These are phyloP conservation scores for Arremon brunneinucha DNA, from an alignment of 2,797 vertebrate genomes.

Conservation along the genomic window DNA sequence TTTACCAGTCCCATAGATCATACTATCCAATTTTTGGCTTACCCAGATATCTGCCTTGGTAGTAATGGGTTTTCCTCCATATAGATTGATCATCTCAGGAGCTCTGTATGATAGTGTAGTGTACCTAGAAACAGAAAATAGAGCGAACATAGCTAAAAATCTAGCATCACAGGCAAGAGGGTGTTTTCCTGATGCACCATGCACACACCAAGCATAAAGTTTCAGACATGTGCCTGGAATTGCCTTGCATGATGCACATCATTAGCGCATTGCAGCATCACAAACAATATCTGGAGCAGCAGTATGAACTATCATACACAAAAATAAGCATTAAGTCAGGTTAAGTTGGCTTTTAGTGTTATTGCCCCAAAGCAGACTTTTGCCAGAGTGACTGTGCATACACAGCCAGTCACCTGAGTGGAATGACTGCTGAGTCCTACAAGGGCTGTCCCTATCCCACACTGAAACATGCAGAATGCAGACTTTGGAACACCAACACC, in stretches of 20 bases:
- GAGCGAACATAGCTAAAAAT: not conserved
- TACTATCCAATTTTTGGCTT: constrained; percentile 47
- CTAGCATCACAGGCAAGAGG: not conserved
- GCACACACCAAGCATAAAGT: not conserved
- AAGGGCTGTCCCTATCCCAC: accelerated
- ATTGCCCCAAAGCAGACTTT: not conserved
- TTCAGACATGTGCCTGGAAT: accelerated
- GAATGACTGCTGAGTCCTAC: accelerated
- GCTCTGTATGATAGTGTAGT: constrained; percentile 97
- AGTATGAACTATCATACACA: not conserved
- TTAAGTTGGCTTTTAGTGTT: not conserved
- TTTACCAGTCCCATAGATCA: not conserved
- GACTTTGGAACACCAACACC: not conserved
- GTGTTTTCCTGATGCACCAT: accelerated
- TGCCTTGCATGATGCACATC: accelerated
- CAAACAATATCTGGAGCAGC: not conserved
- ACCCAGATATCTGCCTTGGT: constrained; percentile 99
- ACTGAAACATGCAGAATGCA: accelerated
- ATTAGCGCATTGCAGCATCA: not conserved
- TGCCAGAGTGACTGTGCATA: not conserved
- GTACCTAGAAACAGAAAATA: constrained; percentile 79
- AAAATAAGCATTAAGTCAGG: not conserved
- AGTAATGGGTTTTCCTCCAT: constrained; percentile 94
- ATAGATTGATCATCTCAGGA: constrained; percentile 98
- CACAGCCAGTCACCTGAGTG: not conserved